Conservation (phyloP, 2,797 vertebrate genomes). For the Gila robusta region DNA sequence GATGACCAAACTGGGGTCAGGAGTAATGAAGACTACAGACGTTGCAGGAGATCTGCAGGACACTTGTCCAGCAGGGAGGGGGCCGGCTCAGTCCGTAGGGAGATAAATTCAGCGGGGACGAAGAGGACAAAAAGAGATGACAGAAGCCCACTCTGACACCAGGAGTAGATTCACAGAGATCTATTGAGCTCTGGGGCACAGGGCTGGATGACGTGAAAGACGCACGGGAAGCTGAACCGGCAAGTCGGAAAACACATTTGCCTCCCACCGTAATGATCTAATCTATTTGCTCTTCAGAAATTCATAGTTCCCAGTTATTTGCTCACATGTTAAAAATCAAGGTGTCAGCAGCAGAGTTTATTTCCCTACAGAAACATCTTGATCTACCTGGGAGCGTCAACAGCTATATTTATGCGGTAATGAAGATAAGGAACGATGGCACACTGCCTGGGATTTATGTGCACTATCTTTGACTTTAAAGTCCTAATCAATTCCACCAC, state of each 20-base stretch:
- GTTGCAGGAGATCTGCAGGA: constrained; percentile 57
- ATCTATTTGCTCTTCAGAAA: constrained; percentile 50
- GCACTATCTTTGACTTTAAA: constrained; percentile 33
- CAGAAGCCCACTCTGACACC: constrained; percentile 51
- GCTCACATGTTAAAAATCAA: constrained; percentile 46
- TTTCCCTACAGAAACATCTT: constrained; percentile 40
- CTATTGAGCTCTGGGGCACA: constrained; percentile 47
- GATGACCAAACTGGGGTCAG: constrained; percentile 71
- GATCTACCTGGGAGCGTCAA: constrained; percentile 12
- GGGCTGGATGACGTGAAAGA: constrained; percentile 46
- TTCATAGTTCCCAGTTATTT: constrained; percentile 46
- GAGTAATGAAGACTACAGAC: constrained; percentile 74
- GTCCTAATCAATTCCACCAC: constrained; percentile 20
- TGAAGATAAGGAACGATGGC: constrained; percentile 47
- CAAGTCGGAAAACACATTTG: constrained; percentile 53
- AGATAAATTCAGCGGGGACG: constrained; percentile 40
- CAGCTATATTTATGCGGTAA: constrained; percentile 42
- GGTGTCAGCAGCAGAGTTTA: constrained; percentile 37
- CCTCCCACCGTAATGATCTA: constrained; percentile 45
- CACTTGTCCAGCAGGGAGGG: constrained; percentile 42
- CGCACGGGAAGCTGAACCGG: constrained; percentile 44
- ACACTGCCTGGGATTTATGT: constrained; percentile 44
- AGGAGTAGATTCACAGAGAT: constrained; percentile 59
- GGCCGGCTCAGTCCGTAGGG: constrained; percentile 36
- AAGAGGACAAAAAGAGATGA: constrained; percentile 58